These are phyloP conservation scores for Heliconius erato DNA, from an alignment of 2,888 invertebrate species.

Conservation along the genomic window DNA sequence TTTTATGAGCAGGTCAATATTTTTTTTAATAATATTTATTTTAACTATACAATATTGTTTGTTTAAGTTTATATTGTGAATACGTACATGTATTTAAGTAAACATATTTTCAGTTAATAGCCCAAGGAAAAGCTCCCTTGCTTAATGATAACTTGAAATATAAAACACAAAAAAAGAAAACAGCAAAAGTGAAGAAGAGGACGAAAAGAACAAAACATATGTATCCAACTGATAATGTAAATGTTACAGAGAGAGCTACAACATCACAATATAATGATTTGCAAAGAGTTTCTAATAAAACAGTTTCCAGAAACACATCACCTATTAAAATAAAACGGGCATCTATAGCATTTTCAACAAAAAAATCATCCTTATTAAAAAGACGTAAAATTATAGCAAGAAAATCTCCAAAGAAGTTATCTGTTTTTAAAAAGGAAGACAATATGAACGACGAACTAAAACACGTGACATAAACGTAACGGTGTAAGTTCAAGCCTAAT, in stretches of 20 bases:
- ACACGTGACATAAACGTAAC: neutral
- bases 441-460: neutral
- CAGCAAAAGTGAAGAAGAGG: constrained; percentile 54
- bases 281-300: constrained; percentile 21
- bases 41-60: neutral
- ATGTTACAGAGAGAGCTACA: constrained; percentile 48
- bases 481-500: neutral
- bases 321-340: constrained; percentile 53
- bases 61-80: neutral
- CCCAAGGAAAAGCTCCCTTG: constrained; percentile 49
- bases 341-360: constrained; percentile 26
- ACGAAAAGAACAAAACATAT: constrained; percentile 59
- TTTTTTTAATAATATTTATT: constrained; percentile 16
- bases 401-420: neutral
- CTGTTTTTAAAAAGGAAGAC: neutral
- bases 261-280: constrained; percentile 53
- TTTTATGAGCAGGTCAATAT: constrained; percentile 64
- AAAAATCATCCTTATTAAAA: neutral
- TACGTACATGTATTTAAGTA: neutral
- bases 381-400: neutral
- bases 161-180: constrained; percentile 49
- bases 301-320: constrained; percentile 54
- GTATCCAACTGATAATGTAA: constrained; percentile 47
- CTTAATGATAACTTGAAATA: constrained; percentile 27
- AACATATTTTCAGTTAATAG: constrained; percentile 54